Conservation (phyloP, 2,797 vertebrate genomes). For the Emydoidea blandingii region DNA sequence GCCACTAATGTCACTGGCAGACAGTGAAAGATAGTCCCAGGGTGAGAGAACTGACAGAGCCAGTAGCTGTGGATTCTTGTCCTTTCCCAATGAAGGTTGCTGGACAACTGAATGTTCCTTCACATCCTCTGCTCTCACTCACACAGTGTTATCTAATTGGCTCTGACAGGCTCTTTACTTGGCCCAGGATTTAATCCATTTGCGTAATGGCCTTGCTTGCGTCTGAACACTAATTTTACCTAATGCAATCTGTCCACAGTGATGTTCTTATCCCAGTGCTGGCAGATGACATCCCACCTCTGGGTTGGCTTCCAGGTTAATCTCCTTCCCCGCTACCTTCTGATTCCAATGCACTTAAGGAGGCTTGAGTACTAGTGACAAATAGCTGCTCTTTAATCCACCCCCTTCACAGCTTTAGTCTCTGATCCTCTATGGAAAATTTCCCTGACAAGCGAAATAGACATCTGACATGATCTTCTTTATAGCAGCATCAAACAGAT, state of each 20-base stretch:
- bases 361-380: conserved; percentile 23
- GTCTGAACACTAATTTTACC: conserved; percentile 55
- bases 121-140: conserved; percentile 28
- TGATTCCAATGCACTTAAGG: conserved; percentile 36
- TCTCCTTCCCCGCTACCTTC: conserved; percentile 28
- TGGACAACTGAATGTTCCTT: conserved; percentile 26
- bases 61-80: background rate
- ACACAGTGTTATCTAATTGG: conserved; percentile 57
- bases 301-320: conserved; percentile 42
- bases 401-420: conserved; percentile 3
- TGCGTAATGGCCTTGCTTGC: conserved; percentile 42
- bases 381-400: conserved; percentile 60
- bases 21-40: background rate
- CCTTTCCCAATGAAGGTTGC: background rate
- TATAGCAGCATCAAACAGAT: background rate
- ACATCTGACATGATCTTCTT: conserved; percentile 17
- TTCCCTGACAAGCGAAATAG: conserved; percentile 2
- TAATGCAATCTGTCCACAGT: background rate
- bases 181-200: conserved; percentile 45
- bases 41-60: background rate
- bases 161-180: conserved; percentile 52
- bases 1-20: background rate
- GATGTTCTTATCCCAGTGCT: conserved; percentile 59
- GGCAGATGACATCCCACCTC: conserved; percentile 61
- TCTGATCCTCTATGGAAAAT: conserved; percentile 49